Conservation (phyloP, 1,140 invertebrate genomes). For the Zaprionus vittiger region DNA sequence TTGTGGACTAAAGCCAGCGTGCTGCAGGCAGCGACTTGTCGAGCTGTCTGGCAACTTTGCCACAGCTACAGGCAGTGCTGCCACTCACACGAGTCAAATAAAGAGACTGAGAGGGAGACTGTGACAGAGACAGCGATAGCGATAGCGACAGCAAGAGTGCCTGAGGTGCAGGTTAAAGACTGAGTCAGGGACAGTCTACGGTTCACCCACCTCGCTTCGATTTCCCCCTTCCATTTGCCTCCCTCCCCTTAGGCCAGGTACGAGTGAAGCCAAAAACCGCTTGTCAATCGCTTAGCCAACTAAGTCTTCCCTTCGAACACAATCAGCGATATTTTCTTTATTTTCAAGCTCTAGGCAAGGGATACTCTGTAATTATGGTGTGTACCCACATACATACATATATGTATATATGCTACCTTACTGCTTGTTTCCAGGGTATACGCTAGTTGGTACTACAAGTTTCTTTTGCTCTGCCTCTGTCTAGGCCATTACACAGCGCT, state of each 20-base stretch:
- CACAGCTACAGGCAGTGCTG: constrained; percentile 34
- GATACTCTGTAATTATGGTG: not conserved
- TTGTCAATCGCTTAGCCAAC: constrained; percentile 70
- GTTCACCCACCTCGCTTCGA: not conserved
- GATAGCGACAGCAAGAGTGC: not conserved
- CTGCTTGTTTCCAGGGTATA: constrained; percentile 5
- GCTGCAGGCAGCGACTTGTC: constrained; percentile 25
- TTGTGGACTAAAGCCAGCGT: constrained; percentile 3
- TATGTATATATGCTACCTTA: not conserved
- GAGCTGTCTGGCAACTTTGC: constrained; percentile 37
- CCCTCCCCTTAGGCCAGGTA: constrained; percentile 4
- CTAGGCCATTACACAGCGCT: constrained; percentile 23
- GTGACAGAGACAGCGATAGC: not conserved
- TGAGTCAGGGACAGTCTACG: not conserved
- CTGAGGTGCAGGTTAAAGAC: not conserved
- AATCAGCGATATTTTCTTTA: constrained; percentile 52
- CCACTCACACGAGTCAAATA: constrained; percentile 29
- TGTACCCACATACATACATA: no score
- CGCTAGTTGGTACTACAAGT: not conserved
- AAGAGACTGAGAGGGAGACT: not conserved
- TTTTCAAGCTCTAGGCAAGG: constrained; percentile 24
- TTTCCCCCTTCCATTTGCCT: not conserved
- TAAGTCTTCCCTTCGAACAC: constrained; percentile 38
- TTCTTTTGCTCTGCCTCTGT: not conserved
- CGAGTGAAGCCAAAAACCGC: constrained; percentile 54